A percentile compares a stretch with the other conserved stretches of the same genome.
Evolutionary conservation across 1,140 invertebrate genomes (phyloP).

Genomic region (Pogonognathellus flavescens): DNA sequence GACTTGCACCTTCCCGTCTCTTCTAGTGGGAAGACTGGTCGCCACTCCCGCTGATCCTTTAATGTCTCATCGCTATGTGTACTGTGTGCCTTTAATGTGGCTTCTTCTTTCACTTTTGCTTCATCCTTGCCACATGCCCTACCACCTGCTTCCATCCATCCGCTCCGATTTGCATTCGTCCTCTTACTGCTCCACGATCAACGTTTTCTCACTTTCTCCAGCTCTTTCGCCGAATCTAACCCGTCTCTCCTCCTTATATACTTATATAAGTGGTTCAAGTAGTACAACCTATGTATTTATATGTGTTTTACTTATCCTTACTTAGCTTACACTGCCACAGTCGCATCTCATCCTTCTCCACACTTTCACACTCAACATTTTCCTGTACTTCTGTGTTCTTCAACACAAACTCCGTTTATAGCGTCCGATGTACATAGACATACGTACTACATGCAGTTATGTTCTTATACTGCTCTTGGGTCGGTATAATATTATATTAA

Average conservation of each 20-base stretch:
- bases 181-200: background rate
- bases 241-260: background rate
- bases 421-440: no score
- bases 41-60: constrained; percentile 58
- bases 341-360: background rate
- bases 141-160: constrained; percentile 61
- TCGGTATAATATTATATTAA: no score
- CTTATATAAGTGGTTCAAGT: background rate
- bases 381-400: background rate
- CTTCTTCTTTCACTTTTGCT: constrained; percentile 39
- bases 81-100: constrained; percentile 51
- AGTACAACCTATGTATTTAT: background rate
- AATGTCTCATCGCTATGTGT: constrained; percentile 61
- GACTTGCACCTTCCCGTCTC: constrained; percentile 44
- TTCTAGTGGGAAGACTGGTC: constrained; percentile 24
- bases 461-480: no score
- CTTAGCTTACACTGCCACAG: background rate
- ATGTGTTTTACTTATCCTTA: constrained; percentile 5
- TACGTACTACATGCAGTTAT: no score
- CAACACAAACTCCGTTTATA: no score
- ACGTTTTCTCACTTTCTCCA: constrained; percentile 43
- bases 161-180: constrained; percentile 57
- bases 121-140: constrained; percentile 49
- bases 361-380: background rate
- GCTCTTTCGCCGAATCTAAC: background rate